Base-by-base conservation (phyloP, 2,888 invertebrate genomes). In the Agonopterix alstromeriana region DNA sequence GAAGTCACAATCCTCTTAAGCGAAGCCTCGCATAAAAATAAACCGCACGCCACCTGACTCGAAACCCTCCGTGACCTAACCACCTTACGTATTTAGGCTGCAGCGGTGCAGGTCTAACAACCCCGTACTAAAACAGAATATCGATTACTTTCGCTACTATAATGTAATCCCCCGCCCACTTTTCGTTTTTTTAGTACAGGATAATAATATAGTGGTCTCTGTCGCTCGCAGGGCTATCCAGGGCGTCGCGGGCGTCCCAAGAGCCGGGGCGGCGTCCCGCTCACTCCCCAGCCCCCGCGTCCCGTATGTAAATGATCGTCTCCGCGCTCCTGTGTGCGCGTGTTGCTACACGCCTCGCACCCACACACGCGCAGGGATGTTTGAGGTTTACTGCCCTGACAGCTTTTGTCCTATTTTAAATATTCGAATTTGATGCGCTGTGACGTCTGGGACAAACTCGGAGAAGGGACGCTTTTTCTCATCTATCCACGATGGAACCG, bases 81-180 rank as follows among this genome's bases (percentile, higher is more conserved):
- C 73, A 70, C 72, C 68, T 71, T 67, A 71, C 76, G 78, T 82
- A 80, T 82, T 82, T 82, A 78, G 84, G 81, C 82, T 86, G 86
- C 86, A 86, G 67, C 79, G 73, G 62, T 86, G 85, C 85, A 72
- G 79, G 80, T 82, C 83, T 81, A 79, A 82, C 84, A 83, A 80
- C 80, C 81, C 80, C 82, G 80, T 84, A 88, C 88, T 87, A 85
- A 86, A 88, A 85, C 88, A 78, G 89, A 89, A 89, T 89, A 89
- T 89, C 89, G 89, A 89, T 89, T 89, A 89, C 89, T 89, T 89
- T 89, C 89, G 88, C 89, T 89, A 87, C 89, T 87, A 86, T 89
- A 89, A 89, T 89, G 85, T 89, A 89, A 89, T 88, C 89, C 89
- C 82, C 89, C 89, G 89, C 89, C 89, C 89, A 89, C 88, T 83